A percentile compares a stretch with the other conserved stretches of the same genome.
Evolutionary conservation across 2,797 vertebrate species (phyloP).

Genomic region (Phoeniculus purpureus): DNA sequence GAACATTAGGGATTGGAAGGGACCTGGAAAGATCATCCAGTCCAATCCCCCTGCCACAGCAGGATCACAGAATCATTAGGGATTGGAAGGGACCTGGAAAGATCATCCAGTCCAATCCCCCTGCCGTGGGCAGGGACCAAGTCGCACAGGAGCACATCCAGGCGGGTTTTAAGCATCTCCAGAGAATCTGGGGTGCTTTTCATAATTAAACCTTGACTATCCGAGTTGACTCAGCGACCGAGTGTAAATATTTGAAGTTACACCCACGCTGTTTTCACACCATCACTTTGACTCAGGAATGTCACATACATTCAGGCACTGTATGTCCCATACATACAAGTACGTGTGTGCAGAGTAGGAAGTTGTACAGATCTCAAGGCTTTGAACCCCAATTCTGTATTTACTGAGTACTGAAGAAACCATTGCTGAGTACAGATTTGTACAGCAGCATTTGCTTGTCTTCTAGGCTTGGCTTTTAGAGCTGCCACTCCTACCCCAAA

Average conservation of each 20-base stretch:
- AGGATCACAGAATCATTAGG: too few species aligned
- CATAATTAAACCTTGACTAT: not conserved
- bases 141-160: too few species aligned
- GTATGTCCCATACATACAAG: not conserved
- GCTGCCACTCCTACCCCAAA: not conserved
- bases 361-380: not conserved
- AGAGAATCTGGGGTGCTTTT: not conserved
- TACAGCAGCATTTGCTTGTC: not conserved
- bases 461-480: not conserved
- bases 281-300: not conserved
- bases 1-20: too few species aligned
- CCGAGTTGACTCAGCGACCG: not conserved
- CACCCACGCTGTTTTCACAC: not conserved
- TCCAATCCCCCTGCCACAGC: too few species aligned
- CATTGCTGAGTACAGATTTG: not conserved
- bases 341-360: not conserved
- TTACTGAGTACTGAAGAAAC: not conserved
- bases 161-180: too few species aligned
- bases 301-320: not conserved
- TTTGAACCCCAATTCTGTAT: not conserved
- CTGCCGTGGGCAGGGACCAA: too few species aligned
- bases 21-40: too few species aligned
- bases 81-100: too few species aligned
- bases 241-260: not conserved
- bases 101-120: too few species aligned